Conservation (phyloP, 2,797 vertebrate species). For the Scarus forsteni region DNA sequence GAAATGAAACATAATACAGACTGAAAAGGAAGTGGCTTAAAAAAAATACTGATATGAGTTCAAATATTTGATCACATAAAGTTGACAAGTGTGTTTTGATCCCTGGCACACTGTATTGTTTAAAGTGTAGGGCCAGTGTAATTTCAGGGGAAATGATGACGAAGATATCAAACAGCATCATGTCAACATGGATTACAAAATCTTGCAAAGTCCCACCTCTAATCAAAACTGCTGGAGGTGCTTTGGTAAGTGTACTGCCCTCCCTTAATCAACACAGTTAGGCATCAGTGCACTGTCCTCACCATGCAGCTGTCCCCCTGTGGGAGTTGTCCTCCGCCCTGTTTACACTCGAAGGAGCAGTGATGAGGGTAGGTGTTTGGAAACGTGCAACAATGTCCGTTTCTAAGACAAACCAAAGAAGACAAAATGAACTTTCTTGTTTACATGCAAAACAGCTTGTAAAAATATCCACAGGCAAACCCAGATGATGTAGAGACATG, state of each 20-base stretch:
- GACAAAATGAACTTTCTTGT: not conserved
- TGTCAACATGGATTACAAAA: constrained; percentile 23
- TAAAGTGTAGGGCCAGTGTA: not conserved
- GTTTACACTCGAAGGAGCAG: constrained; percentile 78
- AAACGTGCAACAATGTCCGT: constrained; percentile 6
- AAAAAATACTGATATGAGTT: not conserved
- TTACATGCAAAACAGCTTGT: no score
- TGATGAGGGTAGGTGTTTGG: constrained; percentile 3
- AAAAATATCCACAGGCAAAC: no score
- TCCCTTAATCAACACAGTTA: constrained; percentile 69
- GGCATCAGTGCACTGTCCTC: constrained; percentile 25
- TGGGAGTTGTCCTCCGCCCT: constrained; percentile 59
- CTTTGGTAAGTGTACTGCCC: constrained; percentile 34
- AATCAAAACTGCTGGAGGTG: constrained; percentile 26
- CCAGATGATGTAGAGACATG: no score
- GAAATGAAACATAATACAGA: not conserved
- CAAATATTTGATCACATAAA: not conserved
- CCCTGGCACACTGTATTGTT: not conserved
- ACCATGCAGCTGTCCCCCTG: constrained; percentile 70
- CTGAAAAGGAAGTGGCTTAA: not conserved
- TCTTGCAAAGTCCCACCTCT: not conserved
- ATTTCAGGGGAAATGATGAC: constrained; percentile 6
- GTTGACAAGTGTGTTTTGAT: not conserved
- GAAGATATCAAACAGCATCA: constrained; percentile 18
- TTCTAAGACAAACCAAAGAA: constrained; percentile 1